Base-by-base conservation (phyloP, 92 coral and sea anemone species). In the Epizoanthus fatuus region DNA sequence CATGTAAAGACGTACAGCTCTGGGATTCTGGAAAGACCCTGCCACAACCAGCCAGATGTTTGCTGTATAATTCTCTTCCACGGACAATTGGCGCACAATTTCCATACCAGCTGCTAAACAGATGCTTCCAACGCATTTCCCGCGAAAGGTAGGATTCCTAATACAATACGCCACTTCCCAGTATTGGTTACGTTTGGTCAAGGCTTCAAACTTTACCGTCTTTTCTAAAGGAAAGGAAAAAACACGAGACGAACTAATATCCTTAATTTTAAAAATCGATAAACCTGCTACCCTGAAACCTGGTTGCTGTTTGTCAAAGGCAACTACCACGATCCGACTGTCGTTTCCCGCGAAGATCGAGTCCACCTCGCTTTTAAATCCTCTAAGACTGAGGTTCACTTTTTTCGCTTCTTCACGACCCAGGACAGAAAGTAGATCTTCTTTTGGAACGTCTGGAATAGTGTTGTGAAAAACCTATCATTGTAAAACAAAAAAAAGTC, bases 281-380 rank as follows among this genome's bases (percentile, higher is more conserved):
- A 64, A 20, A 64, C 69, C 69, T 64, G 17, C 69, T 35, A 64
- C 69, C 39, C n/a, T n/a, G n/a, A 64, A 20, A 64, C 17, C 40
- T 64, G 69, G 69, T 64, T 64, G 69, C 69, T 64, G 69, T 64
- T 64, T 64, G 69, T 64, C 69, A 64, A 64, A 64, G 3, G 69
- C 71, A 65, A 65, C 71, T 38, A 65, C 71, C 44, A 65, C 44
- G 44, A 25, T 25, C 2, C 44, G 42, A 65, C 7, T 65, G 71
- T 65, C 44, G n/a, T n/a, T n/a, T 65, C 71, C 71, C 71, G 71
- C 71, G 44, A 65, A 65, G 71, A 65, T 29, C 20, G 71, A 65
- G 37, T 65, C 71, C 44, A 65, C 71, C 4, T 65, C 71, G 71
- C 37, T 38, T 29, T 65, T 65, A 65, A 65, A 65, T 38, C 9